A percentile compares a stretch with the other conserved stretches of the same genome.
Evolutionary conservation across 1,140 invertebrate species (phyloP).

Genomic region (Belonocnema kinseyi): DNA sequence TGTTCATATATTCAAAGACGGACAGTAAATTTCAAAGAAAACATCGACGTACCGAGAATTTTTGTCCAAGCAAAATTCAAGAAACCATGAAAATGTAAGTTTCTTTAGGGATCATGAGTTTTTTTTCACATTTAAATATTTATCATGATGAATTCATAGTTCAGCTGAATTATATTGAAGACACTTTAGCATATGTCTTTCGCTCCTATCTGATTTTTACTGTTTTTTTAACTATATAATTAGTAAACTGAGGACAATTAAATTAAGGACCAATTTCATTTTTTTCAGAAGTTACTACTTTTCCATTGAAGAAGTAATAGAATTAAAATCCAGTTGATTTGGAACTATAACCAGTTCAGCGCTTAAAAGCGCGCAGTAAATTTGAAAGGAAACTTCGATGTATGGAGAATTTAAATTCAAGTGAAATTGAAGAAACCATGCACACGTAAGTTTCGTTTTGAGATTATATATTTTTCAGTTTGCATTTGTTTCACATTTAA

Average conservation of each 20-base stretch:
- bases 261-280: slow-evolving; percentile 42
- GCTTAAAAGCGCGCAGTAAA: slow-evolving; percentile 92
- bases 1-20: slow-evolving; percentile 89
- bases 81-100: slow-evolving; percentile 72
- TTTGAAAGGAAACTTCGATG: slow-evolving; percentile 92
- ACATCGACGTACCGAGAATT: slow-evolving; percentile 90
- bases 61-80: slow-evolving; percentile 94
- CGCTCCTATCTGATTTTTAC: slow-evolving; percentile 63
- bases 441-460: slow-evolving; percentile 33
- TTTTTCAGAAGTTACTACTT: slow-evolving; percentile 88
- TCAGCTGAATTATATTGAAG: slow-evolving; percentile 66
- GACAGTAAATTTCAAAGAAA: slow-evolving; percentile 94
- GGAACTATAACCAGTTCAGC: slow-evolving; percentile 80
- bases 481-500: neutral
- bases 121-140: neutral
- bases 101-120: neutral
- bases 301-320: slow-evolving; percentile 80
- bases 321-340: slow-evolving; percentile 82
- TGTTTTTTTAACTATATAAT: neutral
- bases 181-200: slow-evolving; percentile 60
- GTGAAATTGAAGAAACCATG: slow-evolving; percentile 86
- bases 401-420: slow-evolving; percentile 93
- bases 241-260: neutral
- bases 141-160: slow-evolving; percentile 70
- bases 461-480: neutral